A percentile compares a stretch with the other conserved stretches of the same genome.
phyloP scores from a whole-genome alignment of 1,140 invertebrate genomes.

The Drosophila nigromelanica region DNA sequence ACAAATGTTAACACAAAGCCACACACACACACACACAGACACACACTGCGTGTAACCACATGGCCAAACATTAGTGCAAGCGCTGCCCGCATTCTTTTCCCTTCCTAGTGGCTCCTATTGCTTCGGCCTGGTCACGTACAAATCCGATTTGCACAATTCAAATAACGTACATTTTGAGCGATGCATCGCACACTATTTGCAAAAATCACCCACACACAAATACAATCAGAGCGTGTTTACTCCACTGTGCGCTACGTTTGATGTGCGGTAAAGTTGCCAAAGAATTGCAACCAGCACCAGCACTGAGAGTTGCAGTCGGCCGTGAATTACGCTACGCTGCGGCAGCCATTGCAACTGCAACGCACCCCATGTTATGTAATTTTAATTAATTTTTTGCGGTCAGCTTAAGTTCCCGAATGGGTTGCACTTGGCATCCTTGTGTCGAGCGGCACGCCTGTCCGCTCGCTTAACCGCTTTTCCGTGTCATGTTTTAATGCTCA shows the following conservation, averaged over 20 bases:
- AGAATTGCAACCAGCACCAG: constrained; percentile 4
- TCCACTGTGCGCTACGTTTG: constrained; percentile 15
- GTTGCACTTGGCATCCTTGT: constrained; percentile 21
- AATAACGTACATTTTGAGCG: constrained; percentile 68
- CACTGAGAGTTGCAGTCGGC: constrained; percentile 12
- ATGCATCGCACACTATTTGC: constrained; percentile 66
- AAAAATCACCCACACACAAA: constrained; percentile 43
- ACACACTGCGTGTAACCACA: constrained; percentile 54
- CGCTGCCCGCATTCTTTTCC: constrained; percentile 24
- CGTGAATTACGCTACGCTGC: constrained; percentile 38
- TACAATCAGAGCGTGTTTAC: constrained; percentile 22
- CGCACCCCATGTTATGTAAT: constrained; percentile 54
- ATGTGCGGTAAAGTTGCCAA: constrained; percentile 35
- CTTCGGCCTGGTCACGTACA: constrained; percentile 63
- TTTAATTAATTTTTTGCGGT: constrained; percentile 78
- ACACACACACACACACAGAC: constrained; percentile 39
- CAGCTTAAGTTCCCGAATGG: constrained; percentile 52
- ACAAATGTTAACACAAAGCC: constrained; percentile 71
- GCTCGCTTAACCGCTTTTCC: constrained; percentile 24
- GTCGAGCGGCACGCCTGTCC: constrained; percentile 6
- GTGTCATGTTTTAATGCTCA: constrained; percentile 54
- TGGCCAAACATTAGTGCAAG: constrained; percentile 75
- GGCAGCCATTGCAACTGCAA: constrained; percentile 8
- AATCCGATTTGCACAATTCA: constrained; percentile 80
- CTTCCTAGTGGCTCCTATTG: constrained; percentile 1